Evolutionary conservation across 2,888 invertebrate genomes (phyloP).

Genomic region (Steromphala cineraria): DNA sequence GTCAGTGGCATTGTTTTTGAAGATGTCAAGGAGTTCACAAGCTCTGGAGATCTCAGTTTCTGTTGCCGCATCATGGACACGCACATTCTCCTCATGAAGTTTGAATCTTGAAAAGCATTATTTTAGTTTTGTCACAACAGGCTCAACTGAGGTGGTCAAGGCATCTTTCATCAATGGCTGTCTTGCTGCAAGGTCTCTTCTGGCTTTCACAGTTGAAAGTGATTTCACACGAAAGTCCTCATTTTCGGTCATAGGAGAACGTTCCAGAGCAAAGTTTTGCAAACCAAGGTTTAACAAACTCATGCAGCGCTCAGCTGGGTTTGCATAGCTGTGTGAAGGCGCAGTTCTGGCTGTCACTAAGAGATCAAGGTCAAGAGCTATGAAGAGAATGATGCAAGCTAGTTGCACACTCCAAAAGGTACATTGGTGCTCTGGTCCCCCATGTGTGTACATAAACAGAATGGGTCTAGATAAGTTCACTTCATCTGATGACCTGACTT

Average conservation of each 20-base stretch:
- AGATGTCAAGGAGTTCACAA: too few relatives aligned
- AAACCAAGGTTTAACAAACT: slow-evolving; percentile 33
- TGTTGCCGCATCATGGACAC: too few relatives aligned
- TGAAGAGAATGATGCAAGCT: slow-evolving; percentile 29
- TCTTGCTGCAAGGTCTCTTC: slow-evolving; percentile 21
- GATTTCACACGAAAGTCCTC: slow-evolving; percentile 25
- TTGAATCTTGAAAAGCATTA: too few relatives aligned
- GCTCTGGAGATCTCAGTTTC: too few relatives aligned
- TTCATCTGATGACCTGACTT: slow-evolving; percentile 24
- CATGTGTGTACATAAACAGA: slow-evolving; percentile 35
- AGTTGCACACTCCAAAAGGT: slow-evolving; percentile 31
- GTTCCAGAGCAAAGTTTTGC: slow-evolving; percentile 33
- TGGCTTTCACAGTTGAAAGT: slow-evolving; percentile 18
- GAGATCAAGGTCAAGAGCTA: slow-evolving; percentile 36
- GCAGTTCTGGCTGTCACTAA: slow-evolving; percentile 34
- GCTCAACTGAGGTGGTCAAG: too few relatives aligned
- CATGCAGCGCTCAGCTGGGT: slow-evolving; percentile 38
- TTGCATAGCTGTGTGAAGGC: slow-evolving; percentile 36
- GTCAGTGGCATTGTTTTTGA: too few relatives aligned
- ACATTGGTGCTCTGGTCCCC: slow-evolving; percentile 37
- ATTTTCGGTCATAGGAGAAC: slow-evolving; percentile 26
- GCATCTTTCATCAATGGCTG: too few relatives aligned
- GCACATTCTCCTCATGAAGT: too few relatives aligned
- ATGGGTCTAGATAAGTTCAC: slow-evolving; percentile 27
- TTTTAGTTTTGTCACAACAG: background rate